These are phyloP conservation scores for Drosophila dives DNA, from an alignment of 2,888 invertebrate genomes.

Conservation along the genomic window DNA sequence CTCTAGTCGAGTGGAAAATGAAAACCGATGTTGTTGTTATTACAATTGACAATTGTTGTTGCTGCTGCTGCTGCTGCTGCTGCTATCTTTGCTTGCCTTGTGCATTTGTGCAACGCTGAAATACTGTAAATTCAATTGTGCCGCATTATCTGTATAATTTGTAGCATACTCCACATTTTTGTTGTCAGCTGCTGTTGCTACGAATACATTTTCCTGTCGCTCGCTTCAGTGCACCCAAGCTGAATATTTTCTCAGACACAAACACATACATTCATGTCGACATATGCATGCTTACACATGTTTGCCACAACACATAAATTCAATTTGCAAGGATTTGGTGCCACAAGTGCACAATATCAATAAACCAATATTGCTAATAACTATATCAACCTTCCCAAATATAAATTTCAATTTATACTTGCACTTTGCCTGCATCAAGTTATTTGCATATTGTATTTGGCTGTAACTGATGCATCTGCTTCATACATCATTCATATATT, in stretches of 20 bases:
- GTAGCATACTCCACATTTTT: conserved; percentile 48
- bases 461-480: conserved; percentile 14
- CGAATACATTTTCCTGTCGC: conserved; percentile 23
- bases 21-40: conserved; percentile 60
- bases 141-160: conserved; percentile 72
- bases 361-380: conserved; percentile 48
- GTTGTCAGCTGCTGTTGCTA: conserved; percentile 44
- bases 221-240: conserved; percentile 47
- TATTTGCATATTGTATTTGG: conserved; percentile 7
- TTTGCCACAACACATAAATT: conserved; percentile 56
- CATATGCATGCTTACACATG: conserved; percentile 38
- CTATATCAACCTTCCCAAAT: conserved; percentile 33
- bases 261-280: conserved; percentile 5
- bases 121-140: conserved; percentile 70
- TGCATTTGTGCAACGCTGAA: conserved; percentile 31
- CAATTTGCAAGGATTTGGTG: conserved; percentile 52
- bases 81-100: conserved; percentile 19
- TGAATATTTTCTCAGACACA: conserved; percentile 37
- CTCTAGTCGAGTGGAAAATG: conserved; percentile 77
- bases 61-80: conserved; percentile 11
- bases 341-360: conserved; percentile 18
- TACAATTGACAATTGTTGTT: conserved; percentile 38
- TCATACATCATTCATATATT: conserved; percentile 11
- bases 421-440: not conserved
- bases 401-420: conserved; percentile 4